These are phyloP conservation scores for Trissonchulus latispiculum DNA, from an alignment of 2,888 invertebrate species.

Conservation along the genomic window DNA sequence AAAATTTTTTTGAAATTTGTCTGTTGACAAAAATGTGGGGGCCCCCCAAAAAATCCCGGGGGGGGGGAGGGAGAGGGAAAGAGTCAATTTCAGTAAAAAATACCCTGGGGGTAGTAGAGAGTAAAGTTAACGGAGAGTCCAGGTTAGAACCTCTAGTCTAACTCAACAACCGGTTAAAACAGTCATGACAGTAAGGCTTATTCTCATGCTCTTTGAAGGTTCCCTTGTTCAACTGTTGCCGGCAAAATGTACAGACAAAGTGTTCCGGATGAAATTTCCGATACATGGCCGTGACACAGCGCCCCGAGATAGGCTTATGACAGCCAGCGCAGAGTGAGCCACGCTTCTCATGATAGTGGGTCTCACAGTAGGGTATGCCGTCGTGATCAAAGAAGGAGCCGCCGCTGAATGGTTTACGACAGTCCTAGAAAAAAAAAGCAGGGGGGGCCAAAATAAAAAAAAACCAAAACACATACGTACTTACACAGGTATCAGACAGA, in stretches of 20 bases:
- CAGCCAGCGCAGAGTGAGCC: slow-evolving; percentile 96
- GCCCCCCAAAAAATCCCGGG: too few relatives aligned
- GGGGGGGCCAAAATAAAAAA: too few relatives aligned
- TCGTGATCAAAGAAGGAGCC: slow-evolving; percentile 98
- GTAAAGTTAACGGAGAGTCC: neutral
- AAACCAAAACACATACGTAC: too few relatives aligned
- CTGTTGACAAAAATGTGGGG: too few relatives aligned
- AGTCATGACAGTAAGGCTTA: slow-evolving; percentile 94
- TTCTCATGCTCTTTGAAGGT: slow-evolving; percentile 99
- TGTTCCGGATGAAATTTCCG: slow-evolving; percentile 98
- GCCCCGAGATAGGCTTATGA: slow-evolving; percentile 75
- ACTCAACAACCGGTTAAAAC: slow-evolving; percentile 92
- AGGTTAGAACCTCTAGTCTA: too few relatives aligned
- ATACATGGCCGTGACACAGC: slow-evolving; percentile 98
- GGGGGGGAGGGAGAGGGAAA: too few relatives aligned
- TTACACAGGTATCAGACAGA: too few relatives aligned
- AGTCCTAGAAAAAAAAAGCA: slow-evolving; percentile 62
- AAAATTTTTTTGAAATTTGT: too few relatives aligned
- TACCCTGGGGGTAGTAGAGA: neutral
- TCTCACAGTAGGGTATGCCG: slow-evolving; percentile 94
- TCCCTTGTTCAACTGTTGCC: slow-evolving; percentile 93
- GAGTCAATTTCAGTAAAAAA: too few relatives aligned
- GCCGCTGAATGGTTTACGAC: slow-evolving; percentile 87
- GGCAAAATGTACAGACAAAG: slow-evolving; percentile 98
- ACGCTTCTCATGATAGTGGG: slow-evolving; percentile 91